phyloP scores from a whole-genome alignment of 2,113 vertebrate species.

The Mirza zaza region DNA sequence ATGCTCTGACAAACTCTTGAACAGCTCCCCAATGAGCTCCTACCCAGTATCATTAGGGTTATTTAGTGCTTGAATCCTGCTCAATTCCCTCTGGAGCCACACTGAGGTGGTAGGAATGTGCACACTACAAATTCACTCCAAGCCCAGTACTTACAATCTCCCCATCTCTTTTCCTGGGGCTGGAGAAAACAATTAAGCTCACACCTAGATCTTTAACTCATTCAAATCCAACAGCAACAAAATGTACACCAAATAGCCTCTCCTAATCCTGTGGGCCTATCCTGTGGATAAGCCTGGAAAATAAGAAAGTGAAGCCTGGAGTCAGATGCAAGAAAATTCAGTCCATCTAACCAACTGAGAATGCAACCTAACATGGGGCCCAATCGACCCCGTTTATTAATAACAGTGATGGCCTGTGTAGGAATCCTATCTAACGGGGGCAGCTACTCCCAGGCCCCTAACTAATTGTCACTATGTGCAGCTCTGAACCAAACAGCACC shows the following conservation, averaged over 20 bases:
- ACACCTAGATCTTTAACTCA: not conserved
- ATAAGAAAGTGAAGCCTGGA: not conserved
- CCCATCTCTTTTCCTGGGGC: not conserved
- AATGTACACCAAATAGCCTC: not conserved
- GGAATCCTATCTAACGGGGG: fast-evolving
- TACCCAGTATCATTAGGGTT: constrained; percentile 70
- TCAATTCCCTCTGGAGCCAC: constrained; percentile 57
- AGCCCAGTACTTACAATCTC: not conserved
- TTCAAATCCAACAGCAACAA: not conserved
- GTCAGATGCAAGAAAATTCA: fast-evolving
- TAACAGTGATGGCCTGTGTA: not conserved
- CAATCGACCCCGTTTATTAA: not conserved
- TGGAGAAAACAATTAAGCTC: not conserved
- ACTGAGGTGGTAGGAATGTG: constrained; percentile 41
- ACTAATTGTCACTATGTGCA: not conserved
- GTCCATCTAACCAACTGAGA: not conserved
- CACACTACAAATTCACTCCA: constrained; percentile 16
- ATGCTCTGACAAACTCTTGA: constrained; percentile 72
- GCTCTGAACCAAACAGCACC: not conserved
- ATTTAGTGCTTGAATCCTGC: constrained; percentile 65
- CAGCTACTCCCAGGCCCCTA: not conserved
- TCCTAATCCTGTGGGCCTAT: not conserved
- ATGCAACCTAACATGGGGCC: not conserved
- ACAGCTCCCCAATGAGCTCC: constrained; percentile 62
- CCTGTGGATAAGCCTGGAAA: not conserved